Percentiles rank a stretch among this genome's conserved stretches.
Conservation (phyloP, 1,140 invertebrate genomes). For the Caenorhabditis remanei region DNA sequence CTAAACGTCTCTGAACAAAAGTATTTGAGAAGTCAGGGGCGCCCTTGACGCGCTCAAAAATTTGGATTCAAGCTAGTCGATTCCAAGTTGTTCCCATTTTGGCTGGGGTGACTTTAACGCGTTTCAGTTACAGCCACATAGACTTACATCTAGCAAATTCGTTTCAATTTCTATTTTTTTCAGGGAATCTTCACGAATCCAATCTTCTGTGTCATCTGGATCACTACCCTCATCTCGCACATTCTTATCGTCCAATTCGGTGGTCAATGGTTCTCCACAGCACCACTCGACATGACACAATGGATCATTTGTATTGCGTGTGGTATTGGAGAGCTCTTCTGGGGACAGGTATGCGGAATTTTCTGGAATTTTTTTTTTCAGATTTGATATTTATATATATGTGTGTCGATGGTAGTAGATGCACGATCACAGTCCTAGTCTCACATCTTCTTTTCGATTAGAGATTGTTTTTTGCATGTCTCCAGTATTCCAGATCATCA, state of each 20-base stretch:
- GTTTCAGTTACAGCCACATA: background rate
- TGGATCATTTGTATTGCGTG: slow-evolving; percentile 99
- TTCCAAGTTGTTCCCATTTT: no score
- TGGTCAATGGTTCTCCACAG: slow-evolving; percentile 89
- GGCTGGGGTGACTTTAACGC: background rate
- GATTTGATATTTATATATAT: background rate
- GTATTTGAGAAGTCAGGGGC: no score
- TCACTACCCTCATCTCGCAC: slow-evolving; percentile 91
- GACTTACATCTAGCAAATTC: no score
- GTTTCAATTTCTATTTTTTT: no score
- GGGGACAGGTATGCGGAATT: slow-evolving; percentile 85
- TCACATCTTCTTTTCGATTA: background rate
- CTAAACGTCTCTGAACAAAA: no score
- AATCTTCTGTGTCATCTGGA: slow-evolving; percentile 97
- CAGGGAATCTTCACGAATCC: slow-evolving; percentile 95
- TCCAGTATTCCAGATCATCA: slow-evolving; percentile 69
- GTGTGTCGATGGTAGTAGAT: no score
- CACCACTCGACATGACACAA: slow-evolving; percentile 84
- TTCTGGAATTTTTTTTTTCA: background rate
- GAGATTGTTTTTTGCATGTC: slow-evolving; percentile 56
- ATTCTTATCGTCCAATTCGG: slow-evolving; percentile 96
- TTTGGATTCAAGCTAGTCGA: no score
- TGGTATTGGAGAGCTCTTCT: slow-evolving; percentile 89
- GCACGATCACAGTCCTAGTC: slow-evolving; percentile 65
- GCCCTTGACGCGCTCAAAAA: no score